Evolutionary conservation across 2,113 vertebrate genomes (phyloP).

Genomic region (Ascaphus truei): DNA sequence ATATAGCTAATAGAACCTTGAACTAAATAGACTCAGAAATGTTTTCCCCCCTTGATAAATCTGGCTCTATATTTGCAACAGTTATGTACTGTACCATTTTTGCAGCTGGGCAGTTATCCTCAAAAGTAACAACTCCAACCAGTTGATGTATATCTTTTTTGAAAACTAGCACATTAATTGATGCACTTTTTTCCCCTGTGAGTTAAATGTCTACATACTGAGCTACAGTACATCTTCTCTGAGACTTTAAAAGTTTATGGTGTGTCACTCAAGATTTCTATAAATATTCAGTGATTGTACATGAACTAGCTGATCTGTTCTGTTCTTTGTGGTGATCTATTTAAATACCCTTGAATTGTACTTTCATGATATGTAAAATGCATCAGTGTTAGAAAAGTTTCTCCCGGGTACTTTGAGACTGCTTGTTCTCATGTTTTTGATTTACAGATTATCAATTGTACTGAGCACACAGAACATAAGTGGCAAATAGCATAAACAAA

Average conservation of each 20-base stretch:
- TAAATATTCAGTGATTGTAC: conserved; percentile 9
- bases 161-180: too few relatives aligned
- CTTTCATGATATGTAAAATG: conserved; percentile 49
- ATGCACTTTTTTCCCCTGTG: neutral
- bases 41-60: too few relatives aligned
- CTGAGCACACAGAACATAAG: conserved; percentile 59
- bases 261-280: neutral
- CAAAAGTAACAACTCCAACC: too few relatives aligned
- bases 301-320: conserved; percentile 15
- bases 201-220: neutral
- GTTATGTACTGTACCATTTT: too few relatives aligned
- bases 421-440: conserved; percentile 59
- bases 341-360: conserved; percentile 54
- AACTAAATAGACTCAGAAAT: too few relatives aligned
- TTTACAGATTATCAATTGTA: conserved; percentile 67
- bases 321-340: conserved; percentile 40
- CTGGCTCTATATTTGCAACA: too few relatives aligned
- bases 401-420: conserved; percentile 56
- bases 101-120: too few relatives aligned
- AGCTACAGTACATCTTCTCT: neutral
- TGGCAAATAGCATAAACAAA: conserved; percentile 63
- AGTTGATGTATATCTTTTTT: too few relatives aligned
- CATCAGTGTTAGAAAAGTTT: conserved; percentile 52
- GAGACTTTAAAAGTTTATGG: neutral
- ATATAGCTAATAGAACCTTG: too few relatives aligned